Conservation (phyloP, 2,888 invertebrate genomes). For the Eretmocerus hayati region DNA sequence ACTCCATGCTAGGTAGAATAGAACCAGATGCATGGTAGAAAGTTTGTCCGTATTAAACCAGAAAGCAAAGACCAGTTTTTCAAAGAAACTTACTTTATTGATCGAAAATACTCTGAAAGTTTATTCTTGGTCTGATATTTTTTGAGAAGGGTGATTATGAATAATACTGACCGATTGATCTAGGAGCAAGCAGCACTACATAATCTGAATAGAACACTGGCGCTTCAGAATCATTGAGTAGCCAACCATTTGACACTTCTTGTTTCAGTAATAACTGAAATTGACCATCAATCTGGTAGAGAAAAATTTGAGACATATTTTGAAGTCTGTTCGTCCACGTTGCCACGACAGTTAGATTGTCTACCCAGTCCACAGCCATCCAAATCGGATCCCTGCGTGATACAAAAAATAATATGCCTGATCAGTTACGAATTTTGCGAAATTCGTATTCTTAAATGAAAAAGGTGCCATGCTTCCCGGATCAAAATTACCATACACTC, state of each 20-base stretch:
- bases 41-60: too few relatives aligned
- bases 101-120: too few relatives aligned
- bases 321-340: conserved; percentile 84
- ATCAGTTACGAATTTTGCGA: neutral
- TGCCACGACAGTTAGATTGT: conserved; percentile 58
- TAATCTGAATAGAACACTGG: conserved; percentile 53
- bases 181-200: conserved; percentile 46
- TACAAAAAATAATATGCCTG: neutral
- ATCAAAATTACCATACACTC: neutral
- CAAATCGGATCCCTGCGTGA: conserved; percentile 56
- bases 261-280: conserved; percentile 44
- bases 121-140: too few relatives aligned
- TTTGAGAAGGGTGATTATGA: too few relatives aligned
- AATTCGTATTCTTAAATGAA: neutral
- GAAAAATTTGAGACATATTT: conserved; percentile 57
- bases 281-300: conserved; percentile 49
- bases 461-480: neutral
- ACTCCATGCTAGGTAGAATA: too few relatives aligned
- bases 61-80: too few relatives aligned
- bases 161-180: conserved; percentile 17
- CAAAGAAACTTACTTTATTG: too few relatives aligned
- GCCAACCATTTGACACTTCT: conserved; percentile 64
- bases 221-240: conserved; percentile 49
- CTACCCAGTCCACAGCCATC: conserved; percentile 69
- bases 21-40: too few relatives aligned